Evolutionary conservation across 2,797 vertebrate genomes (phyloP).

Genomic region (Tapera naevia): DNA sequence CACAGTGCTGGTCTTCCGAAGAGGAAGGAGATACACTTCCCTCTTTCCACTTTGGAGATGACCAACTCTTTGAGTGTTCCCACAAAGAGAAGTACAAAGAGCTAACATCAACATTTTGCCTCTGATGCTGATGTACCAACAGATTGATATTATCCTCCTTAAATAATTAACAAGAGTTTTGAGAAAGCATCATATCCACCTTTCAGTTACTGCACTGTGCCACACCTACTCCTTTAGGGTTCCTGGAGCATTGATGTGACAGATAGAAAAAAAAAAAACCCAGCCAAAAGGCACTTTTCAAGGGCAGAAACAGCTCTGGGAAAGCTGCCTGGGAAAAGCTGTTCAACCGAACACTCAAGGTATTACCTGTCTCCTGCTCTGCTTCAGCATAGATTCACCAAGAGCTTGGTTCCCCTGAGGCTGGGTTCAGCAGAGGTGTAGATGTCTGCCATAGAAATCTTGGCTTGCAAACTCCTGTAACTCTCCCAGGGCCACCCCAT

Average conservation of each 20-base stretch:
- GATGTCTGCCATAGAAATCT: not conserved
- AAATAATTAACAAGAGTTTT: not conserved
- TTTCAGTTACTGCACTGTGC: not conserved
- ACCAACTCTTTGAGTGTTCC: not conserved
- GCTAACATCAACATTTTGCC: not conserved
- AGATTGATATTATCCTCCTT: not conserved
- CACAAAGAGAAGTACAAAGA: not conserved
- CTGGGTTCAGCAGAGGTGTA: not conserved
- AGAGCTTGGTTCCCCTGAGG: not conserved
- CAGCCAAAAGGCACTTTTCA: not conserved
- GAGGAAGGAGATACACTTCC: not conserved
- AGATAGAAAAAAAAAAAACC: not conserved
- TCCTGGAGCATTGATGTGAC: not conserved
- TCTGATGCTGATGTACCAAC: not conserved
- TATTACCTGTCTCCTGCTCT: not conserved
- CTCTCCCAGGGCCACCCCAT: not conserved
- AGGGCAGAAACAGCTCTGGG: not conserved
- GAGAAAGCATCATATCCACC: not conserved
- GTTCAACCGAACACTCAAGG: not conserved
- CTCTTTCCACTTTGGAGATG: not conserved
- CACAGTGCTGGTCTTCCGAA: not conserved
- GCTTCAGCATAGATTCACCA: not conserved
- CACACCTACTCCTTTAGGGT: not conserved
- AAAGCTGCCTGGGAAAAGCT: not conserved
- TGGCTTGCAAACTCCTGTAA: not conserved